Base-by-base conservation (phyloP, 2,797 vertebrate species). In the Scolopax bukidnonensis region DNA sequence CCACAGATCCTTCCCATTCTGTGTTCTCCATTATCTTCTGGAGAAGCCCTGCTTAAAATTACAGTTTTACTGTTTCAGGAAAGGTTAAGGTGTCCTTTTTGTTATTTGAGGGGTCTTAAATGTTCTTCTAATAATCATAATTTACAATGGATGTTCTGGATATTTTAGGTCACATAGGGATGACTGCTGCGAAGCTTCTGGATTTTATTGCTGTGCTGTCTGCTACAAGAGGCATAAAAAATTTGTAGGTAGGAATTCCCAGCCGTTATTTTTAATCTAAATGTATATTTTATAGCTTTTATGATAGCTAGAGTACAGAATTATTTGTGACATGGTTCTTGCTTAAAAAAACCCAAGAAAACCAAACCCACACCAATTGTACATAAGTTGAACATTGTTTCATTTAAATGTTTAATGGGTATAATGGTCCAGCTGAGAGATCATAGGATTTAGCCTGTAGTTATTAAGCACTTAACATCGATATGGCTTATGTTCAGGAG, bases 391-490 rank as follows among this genome's bases (percentile, higher is more conserved):
- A 64, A 81, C 75, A 43, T 50, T 13, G 19, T 61, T 95, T 88
- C 40, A 32, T 76, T 73, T 88, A 59, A 78, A 82, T 48, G 17
- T 75, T 91, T 93, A 86, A 91, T 96, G 65, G 65, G 9, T 78
- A 36, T 78, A 82, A 90, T 86, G 74, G 57, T 75, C 54, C 54
- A 90, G 24, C n/a, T 65, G 36, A 88, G 69, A 86, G 25, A 80
- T 48, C 25, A 20, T 9, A 57, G 50, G 10, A 18, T 91, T 89
- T 85, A 82, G 54, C 41, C 53, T 68, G 15, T 36, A 69, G 68
- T 78, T 95, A 61, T 81, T 79, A 90, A 88, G 91, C 63, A 38
- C 69, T 91, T 94, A 90, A 76, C 38, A 45, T 5, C 4, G 3
- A 61, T 59, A 84, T 36, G 56, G 54, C 61, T 86, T 84, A 47